phyloP scores from a whole-genome alignment of 2,113 vertebrate species.

The Petrocephalus microphthalmus region DNA sequence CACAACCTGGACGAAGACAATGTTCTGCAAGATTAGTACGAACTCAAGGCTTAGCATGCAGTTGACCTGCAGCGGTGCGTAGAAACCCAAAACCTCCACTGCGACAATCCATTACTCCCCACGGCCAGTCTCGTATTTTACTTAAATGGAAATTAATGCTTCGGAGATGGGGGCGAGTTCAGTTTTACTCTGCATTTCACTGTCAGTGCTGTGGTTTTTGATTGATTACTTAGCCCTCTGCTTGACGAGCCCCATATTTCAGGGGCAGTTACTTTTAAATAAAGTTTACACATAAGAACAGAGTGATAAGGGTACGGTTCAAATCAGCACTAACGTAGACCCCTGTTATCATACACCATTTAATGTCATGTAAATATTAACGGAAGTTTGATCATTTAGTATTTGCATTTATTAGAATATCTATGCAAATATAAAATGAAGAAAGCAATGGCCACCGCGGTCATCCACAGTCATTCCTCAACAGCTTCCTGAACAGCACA shows the following conservation, averaged over 20 bases:
- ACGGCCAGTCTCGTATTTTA: not conserved
- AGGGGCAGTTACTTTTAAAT: not conserved
- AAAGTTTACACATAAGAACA: not conserved
- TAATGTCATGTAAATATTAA: slow-evolving; percentile 10
- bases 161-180: not conserved
- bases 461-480: not conserved
- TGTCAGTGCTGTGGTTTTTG: not conserved
- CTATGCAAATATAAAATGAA: not conserved
- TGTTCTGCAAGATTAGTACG: not conserved
- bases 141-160: not conserved
- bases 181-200: not conserved
- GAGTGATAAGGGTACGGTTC: not conserved
- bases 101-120: not conserved
- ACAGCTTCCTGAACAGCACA: slow-evolving; percentile 46
- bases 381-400: not conserved
- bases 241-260: not conserved
- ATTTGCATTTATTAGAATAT: not conserved
- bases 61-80: not conserved
- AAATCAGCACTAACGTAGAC: not conserved
- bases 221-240: not conserved
- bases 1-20: not conserved
- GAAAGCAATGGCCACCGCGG: not conserved
- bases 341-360: not conserved
- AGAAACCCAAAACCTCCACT: not conserved
- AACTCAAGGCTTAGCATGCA: not conserved